phyloP scores from a whole-genome alignment of 2,113 vertebrate genomes.

The Neopipo cinnamomea region DNA sequence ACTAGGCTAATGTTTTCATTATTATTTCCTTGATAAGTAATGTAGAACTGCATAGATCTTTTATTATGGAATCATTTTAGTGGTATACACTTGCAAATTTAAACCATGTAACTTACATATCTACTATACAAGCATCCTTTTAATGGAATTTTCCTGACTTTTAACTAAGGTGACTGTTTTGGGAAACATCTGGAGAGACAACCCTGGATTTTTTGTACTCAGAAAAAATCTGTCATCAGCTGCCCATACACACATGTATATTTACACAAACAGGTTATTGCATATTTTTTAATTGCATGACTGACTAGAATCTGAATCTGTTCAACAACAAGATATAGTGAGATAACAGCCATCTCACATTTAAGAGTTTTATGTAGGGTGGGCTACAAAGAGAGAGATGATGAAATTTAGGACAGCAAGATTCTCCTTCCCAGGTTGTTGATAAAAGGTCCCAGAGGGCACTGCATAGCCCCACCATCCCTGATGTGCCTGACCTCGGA shows the following conservation, averaged over 20 bases:
- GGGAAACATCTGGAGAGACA: not conserved
- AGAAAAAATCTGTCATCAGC: not conserved
- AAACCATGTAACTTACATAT: not conserved
- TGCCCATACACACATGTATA: not conserved
- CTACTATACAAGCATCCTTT: not conserved
- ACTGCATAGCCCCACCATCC: not conserved
- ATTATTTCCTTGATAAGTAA: not conserved
- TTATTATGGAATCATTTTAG: not conserved
- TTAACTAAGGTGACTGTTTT: not conserved
- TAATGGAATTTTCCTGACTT: not conserved
- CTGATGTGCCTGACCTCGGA: not conserved
- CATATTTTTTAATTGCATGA: not conserved
- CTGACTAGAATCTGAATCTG: not conserved
- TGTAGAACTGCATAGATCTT: not conserved
- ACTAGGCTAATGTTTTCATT: not conserved
- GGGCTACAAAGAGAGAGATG: not conserved
- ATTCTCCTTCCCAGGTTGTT: not conserved
- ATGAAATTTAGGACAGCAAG: not conserved
- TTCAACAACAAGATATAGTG: too few relatives aligned
- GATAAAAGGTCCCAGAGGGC: too few relatives aligned
- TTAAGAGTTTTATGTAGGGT: not conserved
- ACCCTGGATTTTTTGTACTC: not conserved
- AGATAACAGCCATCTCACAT: not conserved
- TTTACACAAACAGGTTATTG: rapidly evolving
- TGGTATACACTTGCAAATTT: not conserved